Conservation (phyloP, 2,888 invertebrate species). For the Saturnia pavonia region DNA sequence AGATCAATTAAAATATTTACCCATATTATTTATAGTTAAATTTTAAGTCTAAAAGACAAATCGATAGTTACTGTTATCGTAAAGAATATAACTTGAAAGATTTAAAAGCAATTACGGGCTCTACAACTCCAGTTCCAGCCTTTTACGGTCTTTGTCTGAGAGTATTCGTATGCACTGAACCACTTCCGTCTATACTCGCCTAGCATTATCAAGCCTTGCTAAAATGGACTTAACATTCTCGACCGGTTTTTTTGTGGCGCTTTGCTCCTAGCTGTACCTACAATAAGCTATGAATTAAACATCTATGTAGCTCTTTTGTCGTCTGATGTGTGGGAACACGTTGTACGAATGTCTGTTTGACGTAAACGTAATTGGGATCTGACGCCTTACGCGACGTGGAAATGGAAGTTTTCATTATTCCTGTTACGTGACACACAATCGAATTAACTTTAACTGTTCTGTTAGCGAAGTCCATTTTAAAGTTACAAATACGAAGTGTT, state of each 20-base stretch:
- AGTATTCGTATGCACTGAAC: slow-evolving; percentile 33
- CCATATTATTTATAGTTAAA: neutral
- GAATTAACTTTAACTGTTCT: neutral
- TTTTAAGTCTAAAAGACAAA: neutral
- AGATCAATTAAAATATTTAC: no score
- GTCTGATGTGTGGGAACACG: slow-evolving; percentile 34
- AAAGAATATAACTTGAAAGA: neutral
- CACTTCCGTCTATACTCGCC: slow-evolving; percentile 39
- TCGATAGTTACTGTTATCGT: neutral
- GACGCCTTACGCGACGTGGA: slow-evolving; percentile 2
- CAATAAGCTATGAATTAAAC: slow-evolving; percentile 61
- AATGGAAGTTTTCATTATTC: slow-evolving; percentile 9
- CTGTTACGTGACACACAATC: neutral
- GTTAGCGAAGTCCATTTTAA: neutral
- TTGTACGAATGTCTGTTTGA: slow-evolving; percentile 10
- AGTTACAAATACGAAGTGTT: neutral
- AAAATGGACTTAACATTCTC: slow-evolving; percentile 54
- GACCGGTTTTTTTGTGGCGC: slow-evolving; percentile 32
- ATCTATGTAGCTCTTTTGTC: slow-evolving; percentile 41
- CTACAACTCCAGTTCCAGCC: slow-evolving; percentile 29
- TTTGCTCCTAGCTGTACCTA: slow-evolving; percentile 33
- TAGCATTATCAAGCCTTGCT: slow-evolving; percentile 50
- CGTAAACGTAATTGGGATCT: slow-evolving; percentile 21
- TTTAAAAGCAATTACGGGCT: slow-evolving; percentile 38
- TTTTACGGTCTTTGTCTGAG: slow-evolving; percentile 20